Evolutionary conservation across 2,113 vertebrate genomes (phyloP).

Genomic region (Actinemys pallida): DNA sequence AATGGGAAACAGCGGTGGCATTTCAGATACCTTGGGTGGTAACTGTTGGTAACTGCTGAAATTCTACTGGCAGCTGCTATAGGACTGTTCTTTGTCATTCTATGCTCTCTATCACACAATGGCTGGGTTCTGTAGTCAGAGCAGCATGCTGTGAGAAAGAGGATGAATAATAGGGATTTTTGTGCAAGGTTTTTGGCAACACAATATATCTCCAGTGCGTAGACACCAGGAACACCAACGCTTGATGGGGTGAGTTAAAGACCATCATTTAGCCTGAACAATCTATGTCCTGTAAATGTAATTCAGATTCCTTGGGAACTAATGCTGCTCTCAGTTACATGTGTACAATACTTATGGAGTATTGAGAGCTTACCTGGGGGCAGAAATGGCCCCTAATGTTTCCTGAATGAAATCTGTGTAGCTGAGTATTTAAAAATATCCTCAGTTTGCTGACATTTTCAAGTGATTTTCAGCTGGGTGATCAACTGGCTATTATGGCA

Average conservation of each 20-base stretch:
- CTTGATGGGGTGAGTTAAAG: neutral
- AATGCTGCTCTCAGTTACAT: neutral
- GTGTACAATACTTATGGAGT: neutral
- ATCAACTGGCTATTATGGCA: conserved; percentile 38
- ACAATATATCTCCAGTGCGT: neutral
- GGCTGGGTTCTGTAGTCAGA: neutral
- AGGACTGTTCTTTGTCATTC: neutral
- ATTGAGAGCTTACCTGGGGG: neutral
- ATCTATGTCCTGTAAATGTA: neutral
- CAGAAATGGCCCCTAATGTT: neutral
- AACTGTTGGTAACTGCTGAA: accelerated
- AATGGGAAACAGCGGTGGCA: neutral
- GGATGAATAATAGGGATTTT: neutral
- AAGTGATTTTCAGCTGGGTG: conserved; percentile 49
- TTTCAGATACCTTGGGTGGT: neutral
- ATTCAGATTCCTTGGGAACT: neutral
- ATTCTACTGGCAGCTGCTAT: neutral
- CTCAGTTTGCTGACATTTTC: conserved; percentile 49
- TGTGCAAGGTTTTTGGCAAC: neutral
- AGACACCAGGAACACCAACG: neutral
- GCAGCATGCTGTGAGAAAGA: accelerated
- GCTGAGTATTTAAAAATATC: conserved; percentile 45
- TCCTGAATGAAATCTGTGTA: conserved; percentile 46
- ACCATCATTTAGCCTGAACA: neutral
- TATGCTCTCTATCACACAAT: neutral